Base-by-base conservation (phyloP, 1,140 invertebrate genomes). In the Plutomurus gul region DNA sequence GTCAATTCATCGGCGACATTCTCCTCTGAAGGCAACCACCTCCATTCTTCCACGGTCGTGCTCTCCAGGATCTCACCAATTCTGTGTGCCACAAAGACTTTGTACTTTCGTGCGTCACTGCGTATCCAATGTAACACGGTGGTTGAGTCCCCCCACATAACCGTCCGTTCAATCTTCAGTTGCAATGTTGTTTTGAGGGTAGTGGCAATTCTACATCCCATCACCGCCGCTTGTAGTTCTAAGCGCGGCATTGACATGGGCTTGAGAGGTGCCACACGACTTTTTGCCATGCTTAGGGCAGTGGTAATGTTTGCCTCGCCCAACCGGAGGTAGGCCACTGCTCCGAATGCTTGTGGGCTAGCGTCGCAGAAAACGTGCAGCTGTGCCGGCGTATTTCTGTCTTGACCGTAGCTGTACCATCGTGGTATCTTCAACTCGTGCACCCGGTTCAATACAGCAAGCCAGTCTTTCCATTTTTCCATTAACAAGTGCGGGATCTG, bases 281-380 rank as follows among this genome's bases (percentile, higher is more conserved):
- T 65, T 65, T 86, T 86, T 1, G 84, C 84, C 39, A 84, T 75
- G 3, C 85, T 72, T 30, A 86, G 76, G 4, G 49, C 37, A 1
- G 80, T 70, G 2, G 78, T 16, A 1, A 71, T 49, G 0, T 22
- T 10, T 25, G 65, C 65, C 4, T 76, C 27, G 11, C 37, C 51
- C 10, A 72, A 22, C 22, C 84, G 72, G 18, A 85, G 30, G 39
- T 84, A 85, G 3, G 74, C 81, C 20, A 83, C 84, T 1, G 85
- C 84, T 25, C 76, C 73, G 56, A 83, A 84, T 1, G 84, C 85
- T 22, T 65, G 18, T 46, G 84, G 78, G 13, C 82, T 84, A 1
- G 85, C 85, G 77, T 86, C 85, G n/a, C 75, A 82, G 70, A 85
- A 86, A 4, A 84, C 75, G 47, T 85, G 83, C 7, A 86, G 60